Evolutionary conservation across 2,888 invertebrate genomes (phyloP).

Genomic region (Platycheirus rosarum): DNA sequence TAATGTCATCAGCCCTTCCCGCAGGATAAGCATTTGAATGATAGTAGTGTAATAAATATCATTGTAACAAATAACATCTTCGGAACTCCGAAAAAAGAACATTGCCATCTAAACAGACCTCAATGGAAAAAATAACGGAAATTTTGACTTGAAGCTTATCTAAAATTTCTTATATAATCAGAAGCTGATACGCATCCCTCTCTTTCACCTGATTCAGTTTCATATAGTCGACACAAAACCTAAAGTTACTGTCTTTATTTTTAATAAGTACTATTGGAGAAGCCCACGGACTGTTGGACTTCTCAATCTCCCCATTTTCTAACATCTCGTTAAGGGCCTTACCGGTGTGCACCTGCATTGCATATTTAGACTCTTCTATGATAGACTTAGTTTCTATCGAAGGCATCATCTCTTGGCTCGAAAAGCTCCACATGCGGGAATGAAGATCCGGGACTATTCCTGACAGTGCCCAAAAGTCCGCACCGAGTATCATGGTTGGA

Average conservation of each 20-base stretch:
- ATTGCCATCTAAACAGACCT: too few species aligned
- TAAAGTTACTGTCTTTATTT: constrained; percentile 71
- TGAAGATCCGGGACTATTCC: too few species aligned
- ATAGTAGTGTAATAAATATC: too few species aligned
- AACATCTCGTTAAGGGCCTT: background rate
- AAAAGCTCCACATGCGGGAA: background rate
- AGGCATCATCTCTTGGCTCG: background rate
- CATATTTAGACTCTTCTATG: background rate
- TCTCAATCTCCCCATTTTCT: background rate
- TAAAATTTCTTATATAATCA: constrained; percentile 1
- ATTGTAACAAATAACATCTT: too few species aligned
- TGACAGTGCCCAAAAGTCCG: too few species aligned
- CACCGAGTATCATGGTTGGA: background rate
- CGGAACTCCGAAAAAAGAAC: too few species aligned
- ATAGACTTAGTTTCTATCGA: background rate
- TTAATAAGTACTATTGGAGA: constrained; percentile 73
- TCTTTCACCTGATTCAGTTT: constrained; percentile 48
- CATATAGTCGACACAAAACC: constrained; percentile 75
- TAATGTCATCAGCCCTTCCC: too few species aligned
- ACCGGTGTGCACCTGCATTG: constrained; percentile 23
- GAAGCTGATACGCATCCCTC: constrained; percentile 18
- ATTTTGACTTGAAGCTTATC: too few species aligned
- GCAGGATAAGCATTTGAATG: too few species aligned
- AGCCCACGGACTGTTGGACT: background rate
- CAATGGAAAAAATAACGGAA: too few species aligned